A percentile compares a stretch with the other conserved stretches of the same genome.
phyloP scores from a whole-genome alignment of 2,113 vertebrate species.

The Balaenoptera acutorostrata region DNA sequence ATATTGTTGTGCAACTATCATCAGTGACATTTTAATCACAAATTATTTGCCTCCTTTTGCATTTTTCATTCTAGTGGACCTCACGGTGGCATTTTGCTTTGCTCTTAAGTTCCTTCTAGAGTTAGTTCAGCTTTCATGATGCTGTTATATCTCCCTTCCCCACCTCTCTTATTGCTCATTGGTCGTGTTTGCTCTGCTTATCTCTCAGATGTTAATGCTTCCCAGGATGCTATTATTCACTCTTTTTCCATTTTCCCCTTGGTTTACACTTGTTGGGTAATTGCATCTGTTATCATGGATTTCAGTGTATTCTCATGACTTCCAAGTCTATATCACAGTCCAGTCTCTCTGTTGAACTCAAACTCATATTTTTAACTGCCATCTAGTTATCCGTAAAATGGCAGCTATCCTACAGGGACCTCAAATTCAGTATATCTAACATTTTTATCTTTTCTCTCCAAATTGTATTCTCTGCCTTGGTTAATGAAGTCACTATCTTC shows the following conservation, averaged over 20 bases:
- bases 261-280: background rate
- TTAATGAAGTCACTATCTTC: background rate
- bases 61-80: background rate
- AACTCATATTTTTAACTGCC: background rate
- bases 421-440: slow-evolving; percentile 2
- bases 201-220: background rate
- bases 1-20: background rate
- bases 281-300: background rate
- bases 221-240: background rate
- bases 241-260: background rate
- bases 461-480: background rate
- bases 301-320: background rate
- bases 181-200: background rate
- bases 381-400: background rate
- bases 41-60: background rate
- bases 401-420: background rate
- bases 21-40: background rate
- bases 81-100: background rate
- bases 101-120: background rate
- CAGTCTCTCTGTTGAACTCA: background rate
- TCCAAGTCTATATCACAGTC: background rate
- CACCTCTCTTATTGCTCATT: background rate
- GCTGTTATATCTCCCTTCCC: background rate
- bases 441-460: background rate
- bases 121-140: background rate